phyloP scores from a whole-genome alignment of 2,888 invertebrate species.

The Caenorhabditis becei region DNA sequence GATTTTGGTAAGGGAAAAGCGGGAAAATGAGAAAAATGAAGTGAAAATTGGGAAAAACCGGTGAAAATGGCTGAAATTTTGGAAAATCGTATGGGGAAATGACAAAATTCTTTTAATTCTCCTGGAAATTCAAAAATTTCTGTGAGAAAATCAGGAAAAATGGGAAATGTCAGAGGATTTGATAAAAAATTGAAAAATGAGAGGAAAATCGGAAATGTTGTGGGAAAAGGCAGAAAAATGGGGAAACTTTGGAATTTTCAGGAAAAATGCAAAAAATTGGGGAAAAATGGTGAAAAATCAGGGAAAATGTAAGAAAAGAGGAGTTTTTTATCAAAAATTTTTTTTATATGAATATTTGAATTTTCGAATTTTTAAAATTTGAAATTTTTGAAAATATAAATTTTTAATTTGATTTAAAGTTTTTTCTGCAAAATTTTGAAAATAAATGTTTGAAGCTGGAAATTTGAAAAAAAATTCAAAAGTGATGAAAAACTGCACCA shows the following conservation, averaged over 20 bases:
- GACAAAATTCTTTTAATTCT: too few species aligned
- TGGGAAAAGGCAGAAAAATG: background rate
- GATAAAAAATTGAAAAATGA: background rate
- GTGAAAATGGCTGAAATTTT: too few species aligned
- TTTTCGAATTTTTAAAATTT: background rate
- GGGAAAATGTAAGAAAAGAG: too few species aligned
- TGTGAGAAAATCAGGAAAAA: too few species aligned
- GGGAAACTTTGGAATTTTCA: background rate
- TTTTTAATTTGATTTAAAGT: background rate
- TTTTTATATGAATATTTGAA: background rate
- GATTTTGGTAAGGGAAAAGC: background rate
- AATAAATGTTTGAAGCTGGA: background rate
- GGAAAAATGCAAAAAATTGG: conserved; percentile 2
- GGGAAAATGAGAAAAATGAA: too few species aligned
- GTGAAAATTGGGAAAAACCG: too few species aligned
- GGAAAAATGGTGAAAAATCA: too few species aligned
- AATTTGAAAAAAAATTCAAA: too few species aligned
- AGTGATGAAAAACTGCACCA: background rate
- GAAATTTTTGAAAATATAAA: background rate
- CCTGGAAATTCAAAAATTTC: too few species aligned
- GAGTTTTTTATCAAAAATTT: too few species aligned
- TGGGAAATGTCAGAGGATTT: too few species aligned
- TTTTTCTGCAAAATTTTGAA: background rate
- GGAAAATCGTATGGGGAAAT: too few species aligned
- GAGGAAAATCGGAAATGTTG: background rate